Base-by-base conservation (phyloP, 2,113 vertebrate genomes). In the Dicaeum eximium region DNA sequence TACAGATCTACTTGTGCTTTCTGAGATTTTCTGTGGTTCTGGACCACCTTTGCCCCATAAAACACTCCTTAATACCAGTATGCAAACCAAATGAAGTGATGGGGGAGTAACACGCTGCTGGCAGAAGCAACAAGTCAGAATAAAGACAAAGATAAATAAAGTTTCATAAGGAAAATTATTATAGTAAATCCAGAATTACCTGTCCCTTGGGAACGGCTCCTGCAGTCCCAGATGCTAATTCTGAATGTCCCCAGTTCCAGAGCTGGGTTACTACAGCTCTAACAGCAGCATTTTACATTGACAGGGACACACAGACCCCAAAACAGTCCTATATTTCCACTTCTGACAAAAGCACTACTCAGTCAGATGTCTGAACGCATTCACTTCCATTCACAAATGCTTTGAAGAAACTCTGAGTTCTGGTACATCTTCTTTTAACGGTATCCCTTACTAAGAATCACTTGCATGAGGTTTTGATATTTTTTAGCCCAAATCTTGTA, bases 281-380 rank as follows among this genome's bases (percentile, higher is more conserved):
- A 60, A 61, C 45, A 72, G 50, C 56, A 85, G 51, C 30, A 44
- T 31, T 64, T 71, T 13, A 54, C 6, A 20, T 2, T 65, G 48
- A 24, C 56, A 80, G 31, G 30, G 30, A 69, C 40, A 72, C 16
- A 72, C 12, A 82, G 72, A 51, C 25, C 50, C 37, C 53, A 64
- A 31, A 42, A 37, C 3, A 7, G n/a, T 48, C 44, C 57, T 28
- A 14, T 10, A 2, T 85, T 37, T 56, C 70, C 40, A 51, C n/a
- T 80, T 57, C 47, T 44, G 57, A 64, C 37, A 69, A 65, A 65
- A 72, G 28, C 37, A n/a, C 22, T 22, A 13, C 27, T 10, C 77
- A 61, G 35, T 27, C 57, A 87, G 47, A 51, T 48, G 18, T 42
- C 17, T 37, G 40, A 58, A 16, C 23, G 53, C 0, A 0, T n/a